phyloP scores from a whole-genome alignment of 2,797 vertebrate genomes.

The Chrysolophus pictus region DNA sequence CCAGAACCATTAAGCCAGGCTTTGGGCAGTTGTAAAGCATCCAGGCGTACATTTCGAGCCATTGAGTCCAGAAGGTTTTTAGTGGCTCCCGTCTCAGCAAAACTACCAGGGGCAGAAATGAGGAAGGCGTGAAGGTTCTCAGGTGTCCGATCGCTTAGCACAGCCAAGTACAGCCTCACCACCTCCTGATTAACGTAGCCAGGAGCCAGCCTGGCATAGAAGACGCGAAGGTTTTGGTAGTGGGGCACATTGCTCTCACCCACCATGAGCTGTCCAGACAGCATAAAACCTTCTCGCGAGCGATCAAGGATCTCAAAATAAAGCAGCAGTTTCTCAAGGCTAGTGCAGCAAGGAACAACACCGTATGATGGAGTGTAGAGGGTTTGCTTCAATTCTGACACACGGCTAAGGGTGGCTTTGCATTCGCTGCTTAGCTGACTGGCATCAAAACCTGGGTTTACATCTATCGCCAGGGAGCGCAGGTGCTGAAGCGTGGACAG shows the following conservation, averaged over 20 bases:
- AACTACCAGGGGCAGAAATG: constrained; percentile 91
- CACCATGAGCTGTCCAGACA: constrained; percentile 94
- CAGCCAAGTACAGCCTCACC: constrained; percentile 93
- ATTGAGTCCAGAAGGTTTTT: constrained; percentile 83
- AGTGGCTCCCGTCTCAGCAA: constrained; percentile 85
- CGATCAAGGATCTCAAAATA: constrained; percentile 94
- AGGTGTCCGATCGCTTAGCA: constrained; percentile 92
- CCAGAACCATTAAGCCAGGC: constrained; percentile 90
- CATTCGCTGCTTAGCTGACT: constrained; percentile 90
- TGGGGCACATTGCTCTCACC: constrained; percentile 97
- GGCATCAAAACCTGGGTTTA: constrained; percentile 88
- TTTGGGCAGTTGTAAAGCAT: constrained; percentile 93
- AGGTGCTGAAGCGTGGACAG: constrained; percentile 87
- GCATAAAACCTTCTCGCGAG: constrained; percentile 89
- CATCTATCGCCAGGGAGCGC: constrained; percentile 90
- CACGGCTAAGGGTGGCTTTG: constrained; percentile 88
- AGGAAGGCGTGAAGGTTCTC: constrained; percentile 92
- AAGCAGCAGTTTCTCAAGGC: constrained; percentile 89
- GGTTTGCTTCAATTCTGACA: constrained; percentile 92
- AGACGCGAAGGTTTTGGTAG: constrained; percentile 93
- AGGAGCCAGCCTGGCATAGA: constrained; percentile 93
- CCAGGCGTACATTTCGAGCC: constrained; percentile 85
- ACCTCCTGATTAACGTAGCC: constrained; percentile 93
- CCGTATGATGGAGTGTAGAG: constrained; percentile 93
- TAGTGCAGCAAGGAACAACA: constrained; percentile 93